Percentiles rank a stretch among this genome's conserved stretches.
phyloP scores from a whole-genome alignment of 2,797 vertebrate species.

The Staurois parvus region DNA sequence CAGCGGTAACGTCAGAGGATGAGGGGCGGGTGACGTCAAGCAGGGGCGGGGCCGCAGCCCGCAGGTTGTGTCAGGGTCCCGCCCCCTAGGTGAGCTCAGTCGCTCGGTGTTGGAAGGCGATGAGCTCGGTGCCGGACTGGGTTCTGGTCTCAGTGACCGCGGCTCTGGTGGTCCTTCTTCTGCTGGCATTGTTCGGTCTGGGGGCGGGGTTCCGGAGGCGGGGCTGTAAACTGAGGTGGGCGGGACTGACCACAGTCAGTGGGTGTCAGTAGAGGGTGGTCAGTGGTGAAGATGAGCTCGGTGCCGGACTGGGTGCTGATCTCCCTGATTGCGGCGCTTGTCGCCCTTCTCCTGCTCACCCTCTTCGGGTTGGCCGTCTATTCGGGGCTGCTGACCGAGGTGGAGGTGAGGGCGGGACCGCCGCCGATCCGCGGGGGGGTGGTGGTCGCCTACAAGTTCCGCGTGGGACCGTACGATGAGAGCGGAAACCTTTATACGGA shows the following conservation, averaged over 20 bases:
- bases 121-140: neutral
- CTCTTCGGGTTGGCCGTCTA: slow-evolving; percentile 80
- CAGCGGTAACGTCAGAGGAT: accelerated
- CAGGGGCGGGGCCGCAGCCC: neutral
- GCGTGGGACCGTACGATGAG: slow-evolving; percentile 81
- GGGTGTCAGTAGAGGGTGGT: neutral
- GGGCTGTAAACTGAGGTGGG: neutral
- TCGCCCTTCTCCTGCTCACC: slow-evolving; percentile 77
- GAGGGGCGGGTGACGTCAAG: too few species aligned
- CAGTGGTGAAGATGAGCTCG: slow-evolving; percentile 25
- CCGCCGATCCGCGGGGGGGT: slow-evolving; percentile 86
- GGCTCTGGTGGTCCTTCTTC: neutral
- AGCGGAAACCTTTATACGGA: slow-evolving; percentile 84
- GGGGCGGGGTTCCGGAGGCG: slow-evolving; percentile 3
- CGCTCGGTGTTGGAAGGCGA: neutral
- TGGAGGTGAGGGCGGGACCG: slow-evolving; percentile 84
- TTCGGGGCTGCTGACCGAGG: slow-evolving; percentile 83
- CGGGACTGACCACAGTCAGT: neutral
- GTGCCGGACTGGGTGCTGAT: slow-evolving; percentile 86
- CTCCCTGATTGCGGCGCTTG: slow-evolving; percentile 75
- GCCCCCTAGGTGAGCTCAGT: neutral
- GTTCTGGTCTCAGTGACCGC: neutral
- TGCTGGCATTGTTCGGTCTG: neutral
- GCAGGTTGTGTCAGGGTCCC: neutral
- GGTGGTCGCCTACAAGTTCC: slow-evolving; percentile 90